Evolutionary conservation across 2,113 vertebrate genomes (phyloP).

Genomic region (Gavialis gangeticus): DNA sequence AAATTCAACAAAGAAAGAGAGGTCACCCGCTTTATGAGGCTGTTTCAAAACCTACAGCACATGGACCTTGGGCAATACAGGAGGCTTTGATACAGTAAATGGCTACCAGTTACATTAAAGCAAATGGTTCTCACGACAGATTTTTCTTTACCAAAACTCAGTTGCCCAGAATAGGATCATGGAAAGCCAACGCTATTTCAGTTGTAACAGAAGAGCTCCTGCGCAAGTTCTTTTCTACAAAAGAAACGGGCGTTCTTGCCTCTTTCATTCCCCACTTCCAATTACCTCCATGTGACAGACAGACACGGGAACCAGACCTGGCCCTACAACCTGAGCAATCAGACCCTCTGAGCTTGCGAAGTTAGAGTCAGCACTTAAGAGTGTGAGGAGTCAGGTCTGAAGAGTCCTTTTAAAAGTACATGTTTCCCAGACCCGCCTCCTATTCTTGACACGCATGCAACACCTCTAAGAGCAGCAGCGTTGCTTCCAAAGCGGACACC

Average conservation of each 20-base stretch:
- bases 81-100: not conserved
- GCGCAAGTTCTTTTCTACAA: not conserved
- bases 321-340: not conserved
- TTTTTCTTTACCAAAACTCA: not conserved
- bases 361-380: not conserved
- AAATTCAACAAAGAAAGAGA: slow-evolving; percentile 65
- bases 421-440: slow-evolving; percentile 5
- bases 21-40: slow-evolving; percentile 71
- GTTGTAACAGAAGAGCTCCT: not conserved
- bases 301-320: not conserved
- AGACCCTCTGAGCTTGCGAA: not conserved
- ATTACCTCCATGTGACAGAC: not conserved
- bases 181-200: not conserved
- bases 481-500: slow-evolving; percentile 9
- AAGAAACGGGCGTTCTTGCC: not conserved
- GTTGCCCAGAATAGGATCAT: rapidly evolving
- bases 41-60: slow-evolving; percentile 27
- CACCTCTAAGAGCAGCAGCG: slow-evolving; percentile 40
- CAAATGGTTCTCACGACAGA: not conserved
- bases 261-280: not conserved
- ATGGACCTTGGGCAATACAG: slow-evolving; percentile 56
- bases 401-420: not conserved
- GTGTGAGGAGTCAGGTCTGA: not conserved
- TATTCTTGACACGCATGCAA: not conserved
- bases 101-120: slow-evolving; percentile 10